Conservation (phyloP, 2,797 vertebrate species). For the Neopelma chrysocephalum region DNA sequence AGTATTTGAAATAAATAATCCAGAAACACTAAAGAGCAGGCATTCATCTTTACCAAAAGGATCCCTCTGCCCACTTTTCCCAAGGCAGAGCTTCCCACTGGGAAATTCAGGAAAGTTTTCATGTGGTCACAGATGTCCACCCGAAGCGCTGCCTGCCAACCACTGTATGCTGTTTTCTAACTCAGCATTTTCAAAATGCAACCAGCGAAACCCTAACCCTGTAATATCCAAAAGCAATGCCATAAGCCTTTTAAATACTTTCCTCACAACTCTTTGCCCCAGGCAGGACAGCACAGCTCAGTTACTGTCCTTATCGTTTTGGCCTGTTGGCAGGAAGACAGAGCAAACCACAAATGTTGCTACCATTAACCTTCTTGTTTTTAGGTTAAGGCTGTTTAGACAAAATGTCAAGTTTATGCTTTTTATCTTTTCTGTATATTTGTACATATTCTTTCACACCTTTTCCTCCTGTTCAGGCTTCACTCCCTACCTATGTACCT, state of each 20-base stretch:
- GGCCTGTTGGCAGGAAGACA: neutral
- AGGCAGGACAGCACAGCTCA: neutral
- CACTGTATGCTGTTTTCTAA: fast-evolving
- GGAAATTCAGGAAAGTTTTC: neutral
- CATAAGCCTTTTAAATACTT: neutral
- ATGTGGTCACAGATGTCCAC: neutral
- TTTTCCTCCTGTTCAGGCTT: neutral
- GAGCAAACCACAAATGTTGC: neutral
- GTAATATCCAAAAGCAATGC: neutral
- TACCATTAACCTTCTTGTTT: neutral
- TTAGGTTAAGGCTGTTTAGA: neutral
- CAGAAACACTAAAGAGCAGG: neutral
- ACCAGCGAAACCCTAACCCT: neutral
- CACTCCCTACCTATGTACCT: neutral
- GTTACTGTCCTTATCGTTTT: neutral
- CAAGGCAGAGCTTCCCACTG: neutral
- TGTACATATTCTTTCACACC: neutral
- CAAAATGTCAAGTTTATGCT: neutral
- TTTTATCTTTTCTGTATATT: neutral
- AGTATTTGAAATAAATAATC: constrained; percentile 25
- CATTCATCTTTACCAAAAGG: neutral
- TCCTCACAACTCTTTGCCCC: neutral
- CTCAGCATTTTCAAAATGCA: neutral
- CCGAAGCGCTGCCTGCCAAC: neutral
- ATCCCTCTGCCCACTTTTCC: neutral